phyloP scores from a whole-genome alignment of 35 echinoderm and acorn worm species.

The Diadema setosum region DNA sequence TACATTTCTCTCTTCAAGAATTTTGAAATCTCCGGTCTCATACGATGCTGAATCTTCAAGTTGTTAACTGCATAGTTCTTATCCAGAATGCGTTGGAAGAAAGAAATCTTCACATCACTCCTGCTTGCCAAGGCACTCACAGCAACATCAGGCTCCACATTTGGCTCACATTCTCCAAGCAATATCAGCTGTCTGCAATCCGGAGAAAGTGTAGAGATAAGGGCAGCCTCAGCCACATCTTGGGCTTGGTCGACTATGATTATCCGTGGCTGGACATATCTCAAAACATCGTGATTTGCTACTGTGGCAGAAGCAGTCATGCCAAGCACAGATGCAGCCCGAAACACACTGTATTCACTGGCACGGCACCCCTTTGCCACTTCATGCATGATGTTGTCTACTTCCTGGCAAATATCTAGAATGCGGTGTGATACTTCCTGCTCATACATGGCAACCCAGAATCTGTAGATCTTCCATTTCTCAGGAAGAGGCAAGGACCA shows the following conservation, averaged over 20 bases:
- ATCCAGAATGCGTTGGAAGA: slow-evolving; percentile 64
- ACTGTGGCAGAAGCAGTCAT: slow-evolving; percentile 79
- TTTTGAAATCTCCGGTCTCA: slow-evolving; percentile 64
- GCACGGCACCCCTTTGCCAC: background rate
- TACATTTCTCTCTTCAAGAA: slow-evolving; percentile 44
- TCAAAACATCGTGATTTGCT: background rate
- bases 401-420: background rate
- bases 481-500: background rate
- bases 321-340: slow-evolving; percentile 10
- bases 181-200: slow-evolving; percentile 71
- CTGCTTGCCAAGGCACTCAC: slow-evolving; percentile 48
- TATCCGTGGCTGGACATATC: slow-evolving; percentile 34
- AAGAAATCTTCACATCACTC: slow-evolving; percentile 55
- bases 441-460: slow-evolving; percentile 6
- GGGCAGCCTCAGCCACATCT: slow-evolving; percentile 65
- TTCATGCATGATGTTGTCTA: background rate
- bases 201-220: slow-evolving; percentile 50
- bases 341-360: background rate
- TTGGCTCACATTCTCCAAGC: slow-evolving; percentile 68
- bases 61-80: slow-evolving; percentile 5
- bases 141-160: slow-evolving; percentile 55
- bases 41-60: slow-evolving; percentile 57
- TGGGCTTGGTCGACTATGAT: slow-evolving; percentile 75
- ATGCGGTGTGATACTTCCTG: background rate
- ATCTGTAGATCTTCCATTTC: slow-evolving; percentile 31